These are phyloP conservation scores for Galago senegalensis DNA, from an alignment of 2,797 vertebrate species.

Conservation along the genomic window DNA sequence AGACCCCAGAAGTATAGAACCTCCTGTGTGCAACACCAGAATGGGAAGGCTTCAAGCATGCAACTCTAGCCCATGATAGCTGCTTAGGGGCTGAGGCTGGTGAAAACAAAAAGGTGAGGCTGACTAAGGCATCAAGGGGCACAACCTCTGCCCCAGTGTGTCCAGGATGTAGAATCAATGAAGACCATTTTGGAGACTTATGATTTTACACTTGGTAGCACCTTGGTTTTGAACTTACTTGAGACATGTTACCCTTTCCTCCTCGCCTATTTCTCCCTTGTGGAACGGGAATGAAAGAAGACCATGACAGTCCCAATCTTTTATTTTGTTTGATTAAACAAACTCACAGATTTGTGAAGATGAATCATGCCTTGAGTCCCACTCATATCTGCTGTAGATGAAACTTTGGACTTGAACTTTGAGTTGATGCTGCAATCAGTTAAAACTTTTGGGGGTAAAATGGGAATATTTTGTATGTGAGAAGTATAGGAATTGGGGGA, in stretches of 20 bases:
- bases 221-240: not conserved
- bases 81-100: not conserved
- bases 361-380: not conserved
- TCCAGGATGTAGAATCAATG: too few relatives aligned
- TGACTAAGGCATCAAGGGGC: too few relatives aligned
- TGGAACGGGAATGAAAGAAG: not conserved
- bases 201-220: not conserved
- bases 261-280: not conserved
- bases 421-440: not conserved
- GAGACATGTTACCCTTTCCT: not conserved
- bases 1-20: not conserved
- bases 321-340: not conserved
- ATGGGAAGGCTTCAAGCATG: too few relatives aligned
- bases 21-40: not conserved
- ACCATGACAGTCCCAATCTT: not conserved
- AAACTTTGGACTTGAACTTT: not conserved
- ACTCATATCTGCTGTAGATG: not conserved
- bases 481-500: not conserved
- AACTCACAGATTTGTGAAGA: not conserved
- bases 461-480: not conserved
- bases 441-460: not conserved
- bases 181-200: not conserved
- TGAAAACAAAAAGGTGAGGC: not conserved
- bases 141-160: not conserved
- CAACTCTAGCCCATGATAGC: not conserved